phyloP scores from a whole-genome alignment of 2,888 invertebrate genomes.

The Caenorhabditis sulstoni region DNA sequence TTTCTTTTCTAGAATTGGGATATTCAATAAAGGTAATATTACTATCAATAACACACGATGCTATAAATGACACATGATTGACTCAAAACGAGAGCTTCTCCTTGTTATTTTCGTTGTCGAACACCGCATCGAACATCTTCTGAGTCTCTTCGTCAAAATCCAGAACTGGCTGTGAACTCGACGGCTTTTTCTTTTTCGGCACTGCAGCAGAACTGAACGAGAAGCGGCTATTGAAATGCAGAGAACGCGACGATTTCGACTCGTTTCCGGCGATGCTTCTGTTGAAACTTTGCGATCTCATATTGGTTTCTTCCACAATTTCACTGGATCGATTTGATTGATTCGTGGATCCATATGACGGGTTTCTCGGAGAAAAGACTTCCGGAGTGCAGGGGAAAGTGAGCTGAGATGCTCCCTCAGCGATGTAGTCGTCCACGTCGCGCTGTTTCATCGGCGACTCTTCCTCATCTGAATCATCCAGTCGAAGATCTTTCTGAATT shows the following conservation, averaged over 20 bases:
- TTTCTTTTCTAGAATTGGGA: too few species aligned
- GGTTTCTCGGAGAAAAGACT: background rate
- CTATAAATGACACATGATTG: constrained; percentile 12
- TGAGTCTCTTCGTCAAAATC: constrained; percentile 30
- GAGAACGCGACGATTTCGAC: background rate
- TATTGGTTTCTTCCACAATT: background rate
- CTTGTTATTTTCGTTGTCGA: constrained; percentile 9
- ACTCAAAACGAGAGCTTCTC: constrained; percentile 26
- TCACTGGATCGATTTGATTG: background rate
- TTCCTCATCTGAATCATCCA: constrained; percentile 23
- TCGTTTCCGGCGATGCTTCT: background rate
- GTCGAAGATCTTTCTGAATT: constrained; percentile 5
- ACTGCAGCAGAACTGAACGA: background rate
- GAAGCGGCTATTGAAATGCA: constrained; percentile 29
- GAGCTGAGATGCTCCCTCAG: constrained; percentile 41
- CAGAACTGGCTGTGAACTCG: constrained; percentile 1
- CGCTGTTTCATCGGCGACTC: background rate
- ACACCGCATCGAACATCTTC: constrained; percentile 24
- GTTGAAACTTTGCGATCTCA: background rate
- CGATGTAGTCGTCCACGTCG: constrained; percentile 42
- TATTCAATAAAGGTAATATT: background rate
- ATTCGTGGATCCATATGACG: background rate
- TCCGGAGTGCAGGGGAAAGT: background rate
- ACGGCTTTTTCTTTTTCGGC: background rate
- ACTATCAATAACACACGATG: constrained; percentile 8